These are phyloP conservation scores for Lethrus apterus DNA, from an alignment of 1,140 invertebrate genomes.

Conservation along the genomic window DNA sequence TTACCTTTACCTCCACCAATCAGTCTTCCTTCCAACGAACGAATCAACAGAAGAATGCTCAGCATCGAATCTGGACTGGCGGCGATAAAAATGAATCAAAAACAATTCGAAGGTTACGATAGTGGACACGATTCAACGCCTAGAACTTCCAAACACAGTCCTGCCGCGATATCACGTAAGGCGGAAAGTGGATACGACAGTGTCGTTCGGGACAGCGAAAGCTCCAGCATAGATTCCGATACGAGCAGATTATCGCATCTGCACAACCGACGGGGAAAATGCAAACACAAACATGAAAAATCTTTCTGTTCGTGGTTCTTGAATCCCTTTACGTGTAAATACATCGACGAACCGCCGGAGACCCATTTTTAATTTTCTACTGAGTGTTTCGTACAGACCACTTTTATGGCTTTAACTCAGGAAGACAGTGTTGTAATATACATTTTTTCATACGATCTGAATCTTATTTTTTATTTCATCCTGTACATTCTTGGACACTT, in stretches of 20 bases:
- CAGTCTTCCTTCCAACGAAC: conserved; percentile 45
- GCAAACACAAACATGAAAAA: conserved; percentile 49
- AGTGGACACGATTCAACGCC: conserved; percentile 71
- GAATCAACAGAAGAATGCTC: conserved; percentile 48
- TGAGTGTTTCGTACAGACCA: no score
- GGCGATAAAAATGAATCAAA: conserved; percentile 45
- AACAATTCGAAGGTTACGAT: conserved; percentile 63
- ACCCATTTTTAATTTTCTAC: conserved; percentile 42
- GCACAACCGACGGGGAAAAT: conserved; percentile 48
- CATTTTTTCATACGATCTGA: no score
- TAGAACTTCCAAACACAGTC: conserved; percentile 68
- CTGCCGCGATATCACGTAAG: conserved; percentile 60
- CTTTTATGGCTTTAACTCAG: conserved; percentile 12
- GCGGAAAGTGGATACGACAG: conserved; percentile 86
- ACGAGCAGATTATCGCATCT: conserved; percentile 59
- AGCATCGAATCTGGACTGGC: conserved; percentile 50
- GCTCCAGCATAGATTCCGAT: conserved; percentile 74
- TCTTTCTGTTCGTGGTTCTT: conserved; percentile 56
- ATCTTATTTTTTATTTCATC: no score
- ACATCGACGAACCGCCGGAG: conserved; percentile 49
- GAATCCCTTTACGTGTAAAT: conserved; percentile 63
- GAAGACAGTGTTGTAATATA: conserved; percentile 8
- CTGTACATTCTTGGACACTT: no score
- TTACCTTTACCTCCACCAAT: conserved; percentile 44
- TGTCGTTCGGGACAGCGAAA: conserved; percentile 76